phyloP scores from a whole-genome alignment of 1,140 invertebrate genomes.

The Pseudobourletiella spinata region DNA sequence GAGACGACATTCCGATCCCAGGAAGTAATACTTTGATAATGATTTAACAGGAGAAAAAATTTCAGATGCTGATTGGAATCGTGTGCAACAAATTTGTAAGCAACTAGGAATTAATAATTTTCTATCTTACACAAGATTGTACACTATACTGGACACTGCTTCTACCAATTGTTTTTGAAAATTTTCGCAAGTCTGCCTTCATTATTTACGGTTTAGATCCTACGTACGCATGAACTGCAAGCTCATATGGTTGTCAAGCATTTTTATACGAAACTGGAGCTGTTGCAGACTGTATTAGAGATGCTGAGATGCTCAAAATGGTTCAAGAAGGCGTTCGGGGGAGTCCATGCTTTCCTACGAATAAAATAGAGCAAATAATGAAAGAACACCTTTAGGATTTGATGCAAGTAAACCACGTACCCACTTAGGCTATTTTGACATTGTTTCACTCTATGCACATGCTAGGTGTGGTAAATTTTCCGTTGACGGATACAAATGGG shows the following conservation, averaged over 20 bases:
- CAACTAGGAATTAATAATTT: neutral
- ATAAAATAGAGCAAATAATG: neutral
- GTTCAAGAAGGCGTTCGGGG: neutral
- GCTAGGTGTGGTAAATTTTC: neutral
- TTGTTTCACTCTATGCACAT: neutral
- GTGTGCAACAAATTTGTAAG: neutral
- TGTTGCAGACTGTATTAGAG: neutral
- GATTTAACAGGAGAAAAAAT: neutral
- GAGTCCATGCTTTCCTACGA: neutral
- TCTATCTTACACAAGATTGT: neutral
- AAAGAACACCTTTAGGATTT: neutral
- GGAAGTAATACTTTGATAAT: neutral
- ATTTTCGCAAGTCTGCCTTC: neutral
- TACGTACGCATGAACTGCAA: neutral
- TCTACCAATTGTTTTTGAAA: neutral
- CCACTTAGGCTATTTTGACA: neutral
- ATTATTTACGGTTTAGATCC: neutral
- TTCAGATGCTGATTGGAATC: neutral
- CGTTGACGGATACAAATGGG: neutral
- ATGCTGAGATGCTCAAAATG: neutral
- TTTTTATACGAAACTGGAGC: neutral
- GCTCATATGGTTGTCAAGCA: neutral
- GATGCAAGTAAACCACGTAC: neutral
- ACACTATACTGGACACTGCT: neutral
- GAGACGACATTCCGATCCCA: no score